Percentiles rank a stretch among this genome's conserved stretches.
These are phyloP conservation scores for Bilobella aurantiaca DNA, from an alignment of 1,140 invertebrate genomes.

Conservation along the genomic window DNA sequence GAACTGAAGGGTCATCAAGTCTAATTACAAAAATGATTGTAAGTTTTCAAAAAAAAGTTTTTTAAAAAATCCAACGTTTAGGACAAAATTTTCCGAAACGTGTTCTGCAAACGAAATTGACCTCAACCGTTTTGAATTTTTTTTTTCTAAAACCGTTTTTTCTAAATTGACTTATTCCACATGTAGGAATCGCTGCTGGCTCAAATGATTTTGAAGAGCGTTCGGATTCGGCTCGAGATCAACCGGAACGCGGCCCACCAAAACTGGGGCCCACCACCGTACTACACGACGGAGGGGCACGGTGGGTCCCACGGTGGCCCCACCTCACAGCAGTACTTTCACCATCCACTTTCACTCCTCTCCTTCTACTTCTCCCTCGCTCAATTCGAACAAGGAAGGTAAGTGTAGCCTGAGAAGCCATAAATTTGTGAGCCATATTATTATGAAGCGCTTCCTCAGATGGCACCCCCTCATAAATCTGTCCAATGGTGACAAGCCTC, in stretches of 20 bases:
- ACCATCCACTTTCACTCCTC: constrained; percentile 5
- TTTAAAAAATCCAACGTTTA: too few species aligned
- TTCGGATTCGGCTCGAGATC: constrained; percentile 28
- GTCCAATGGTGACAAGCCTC: constrained; percentile 18
- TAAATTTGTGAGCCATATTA: neutral
- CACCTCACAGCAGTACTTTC: constrained; percentile 12
- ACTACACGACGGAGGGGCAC: neutral
- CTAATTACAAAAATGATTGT: constrained; percentile 4
- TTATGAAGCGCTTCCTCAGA: constrained; percentile 6
- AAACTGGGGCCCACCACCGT: neutral
- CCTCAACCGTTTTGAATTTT: neutral
- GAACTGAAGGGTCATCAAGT: constrained; percentile 1
- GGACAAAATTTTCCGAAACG: too few species aligned
- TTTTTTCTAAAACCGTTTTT: too few species aligned
- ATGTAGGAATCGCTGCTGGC: constrained; percentile 31
- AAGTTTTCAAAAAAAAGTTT: neutral
- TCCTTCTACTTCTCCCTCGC: constrained; percentile 31
- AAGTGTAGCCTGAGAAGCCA: neutral
- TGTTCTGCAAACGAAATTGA: neutral
- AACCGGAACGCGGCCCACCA: constrained; percentile 10
- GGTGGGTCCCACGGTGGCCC: neutral
- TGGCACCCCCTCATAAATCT: constrained; percentile 33
- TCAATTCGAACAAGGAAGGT: constrained; percentile 32
- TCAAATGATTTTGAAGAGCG: constrained; percentile 32
- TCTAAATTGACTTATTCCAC: neutral